Evolutionary conservation across 2,888 invertebrate species (phyloP).

Genomic region (Lumbricus terrestris): DNA sequence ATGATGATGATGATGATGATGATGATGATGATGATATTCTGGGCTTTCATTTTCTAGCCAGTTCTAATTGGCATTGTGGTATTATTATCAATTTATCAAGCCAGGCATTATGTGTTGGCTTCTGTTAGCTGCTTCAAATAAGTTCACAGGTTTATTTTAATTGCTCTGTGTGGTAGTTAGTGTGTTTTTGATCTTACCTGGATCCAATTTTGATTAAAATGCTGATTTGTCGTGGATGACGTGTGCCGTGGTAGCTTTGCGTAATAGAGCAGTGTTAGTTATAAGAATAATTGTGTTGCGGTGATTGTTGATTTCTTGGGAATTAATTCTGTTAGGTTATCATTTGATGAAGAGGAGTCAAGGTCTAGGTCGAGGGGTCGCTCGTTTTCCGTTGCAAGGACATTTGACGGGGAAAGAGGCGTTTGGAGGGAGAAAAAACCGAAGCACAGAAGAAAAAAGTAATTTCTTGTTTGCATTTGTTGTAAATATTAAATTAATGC

Average conservation of each 20-base stretch:
- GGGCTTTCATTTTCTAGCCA: background rate
- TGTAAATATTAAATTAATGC: background rate
- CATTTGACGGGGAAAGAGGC: conserved; percentile 16
- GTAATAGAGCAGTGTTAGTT: background rate
- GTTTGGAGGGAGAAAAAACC: conserved; percentile 20
- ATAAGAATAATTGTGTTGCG: background rate
- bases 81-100: background rate
- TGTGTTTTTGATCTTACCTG: background rate
- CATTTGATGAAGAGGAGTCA: background rate
- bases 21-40: no score
- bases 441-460: background rate
- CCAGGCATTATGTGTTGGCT: background rate
- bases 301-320: background rate
- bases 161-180: background rate
- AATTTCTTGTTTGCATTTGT: background rate
- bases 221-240: background rate
- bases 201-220: background rate
- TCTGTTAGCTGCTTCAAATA: background rate
- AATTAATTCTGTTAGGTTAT: background rate
- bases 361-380: conserved; percentile 18
- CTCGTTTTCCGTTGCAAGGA: conserved; percentile 15
- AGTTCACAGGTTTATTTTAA: background rate
- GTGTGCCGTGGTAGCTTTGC: background rate
- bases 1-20: no score
- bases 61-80: background rate